A percentile compares a stretch with the other conserved stretches of the same genome.
These are phyloP conservation scores for Cossypha polioptera DNA, from an alignment of 2,797 vertebrate species.

Conservation along the genomic window DNA sequence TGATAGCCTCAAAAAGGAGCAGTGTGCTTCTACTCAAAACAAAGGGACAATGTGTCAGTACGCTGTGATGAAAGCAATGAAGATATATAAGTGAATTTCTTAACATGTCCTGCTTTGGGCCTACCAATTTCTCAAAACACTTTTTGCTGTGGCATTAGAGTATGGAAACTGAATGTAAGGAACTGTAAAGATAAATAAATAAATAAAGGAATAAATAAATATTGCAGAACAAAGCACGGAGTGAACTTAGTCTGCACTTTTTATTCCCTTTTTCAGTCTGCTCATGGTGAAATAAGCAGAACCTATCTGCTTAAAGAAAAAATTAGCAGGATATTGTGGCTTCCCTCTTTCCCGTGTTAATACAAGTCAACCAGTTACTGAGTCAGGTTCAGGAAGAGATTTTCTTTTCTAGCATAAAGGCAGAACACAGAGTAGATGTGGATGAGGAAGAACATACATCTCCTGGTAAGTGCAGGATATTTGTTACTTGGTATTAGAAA, in stretches of 20 bases:
- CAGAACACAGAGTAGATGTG: background rate
- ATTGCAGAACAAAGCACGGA: background rate
- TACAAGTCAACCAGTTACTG: background rate
- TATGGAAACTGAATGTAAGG: background rate
- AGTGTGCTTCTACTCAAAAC: background rate
- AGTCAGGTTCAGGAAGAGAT: background rate
- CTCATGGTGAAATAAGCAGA: background rate
- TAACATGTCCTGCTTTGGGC: background rate
- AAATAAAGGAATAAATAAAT: background rate
- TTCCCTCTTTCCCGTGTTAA: background rate
- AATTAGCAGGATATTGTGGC: background rate
- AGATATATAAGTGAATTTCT: background rate
- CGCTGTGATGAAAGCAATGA: background rate
- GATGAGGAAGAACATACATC: background rate
- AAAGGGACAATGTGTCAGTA: background rate
- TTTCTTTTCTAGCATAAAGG: background rate
- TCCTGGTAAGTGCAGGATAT: fast-evolving
- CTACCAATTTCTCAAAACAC: background rate
- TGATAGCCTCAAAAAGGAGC: background rate
- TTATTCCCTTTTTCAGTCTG: background rate
- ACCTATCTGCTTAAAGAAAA: background rate
- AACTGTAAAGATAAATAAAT: background rate
- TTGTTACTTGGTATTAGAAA: background rate
- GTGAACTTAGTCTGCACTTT: background rate
- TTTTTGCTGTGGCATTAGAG: background rate